A percentile compares a stretch with the other conserved stretches of the same genome.
Conservation (phyloP, 1,140 invertebrate genomes). For the silkworm (Bombyx mori) region ASM3026992v2 NC_085114.1:13764501-13765000, state of each 20-base stretch:
- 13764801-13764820: conserved; percentile 71
- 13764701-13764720: conserved; percentile 75
- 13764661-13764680: conserved; percentile 76
- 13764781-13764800: conserved; percentile 75
- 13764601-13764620: conserved; percentile 89
- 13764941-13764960: too few species aligned
- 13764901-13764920: too few species aligned
- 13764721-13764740: conserved; percentile 69
- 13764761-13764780: conserved; percentile 66
- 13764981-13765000: too few species aligned
- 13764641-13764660: conserved; percentile 83
- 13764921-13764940: too few species aligned
- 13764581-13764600: conserved; percentile 76
- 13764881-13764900: too few species aligned
- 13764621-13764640: conserved; percentile 89
- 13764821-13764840: conserved; percentile 10
- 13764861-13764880: too few species aligned
- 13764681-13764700: conserved; percentile 75
- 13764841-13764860: too few species aligned
- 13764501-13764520: too few species aligned
- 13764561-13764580: background rate
- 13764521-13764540: too few species aligned
- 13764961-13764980: too few species aligned
- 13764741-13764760: conserved; percentile 73
- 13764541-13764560: too few species aligned